Evolutionary conservation across 64 coral and sea anemone species (phyloP), one percentile per base, ranked within the genome.

Genomic region (Astreopora myriophthalma): DNA sequence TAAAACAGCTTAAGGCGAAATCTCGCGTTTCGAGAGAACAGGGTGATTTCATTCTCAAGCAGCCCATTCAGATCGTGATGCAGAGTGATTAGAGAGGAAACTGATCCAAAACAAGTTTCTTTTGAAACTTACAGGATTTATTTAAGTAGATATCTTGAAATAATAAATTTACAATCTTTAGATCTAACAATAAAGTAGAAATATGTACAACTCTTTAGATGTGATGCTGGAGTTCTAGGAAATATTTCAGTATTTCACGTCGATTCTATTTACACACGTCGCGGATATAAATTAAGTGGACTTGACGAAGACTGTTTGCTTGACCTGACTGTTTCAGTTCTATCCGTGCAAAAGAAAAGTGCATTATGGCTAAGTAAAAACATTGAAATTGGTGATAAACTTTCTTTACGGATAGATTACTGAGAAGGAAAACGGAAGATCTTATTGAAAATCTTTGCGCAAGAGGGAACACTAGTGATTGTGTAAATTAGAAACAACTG

Each of bases 141-240:
- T 83, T 82, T 12, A 83, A 64, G 55, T 63, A 83, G 32, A 83
- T 65, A 65, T 83, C 58, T 61, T 3, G 19, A 63, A 83, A 83
- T 78, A 73, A 73, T 83, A 65, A 64, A 83, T 83, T 83, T 83
- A 83, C 79, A 83, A 83, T 83, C 57, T 83, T 24, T 83, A 38
- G 20, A 83, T 64, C 57, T 83, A 65, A 83, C 57, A 64, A 83
- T 38, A 65, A 80, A 35, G 52, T 64, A 65, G 28, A 24, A 83
- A 63, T 64, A 64, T 64, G 65, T 83, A 83, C 31, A 83, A 25
- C 49, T 81, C 19, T 27, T 58, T 37, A 24, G 33, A 1, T 37
- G 79, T 31, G 13, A 37, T 60, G 14, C 16, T 33, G 12, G 24
- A 35, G 79, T 22, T 20, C 57, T 38, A 29, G 52, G 35, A n/a